Conservation (phyloP, 2,113 vertebrate species). For the Ailuropoda melanoleuca region DNA sequence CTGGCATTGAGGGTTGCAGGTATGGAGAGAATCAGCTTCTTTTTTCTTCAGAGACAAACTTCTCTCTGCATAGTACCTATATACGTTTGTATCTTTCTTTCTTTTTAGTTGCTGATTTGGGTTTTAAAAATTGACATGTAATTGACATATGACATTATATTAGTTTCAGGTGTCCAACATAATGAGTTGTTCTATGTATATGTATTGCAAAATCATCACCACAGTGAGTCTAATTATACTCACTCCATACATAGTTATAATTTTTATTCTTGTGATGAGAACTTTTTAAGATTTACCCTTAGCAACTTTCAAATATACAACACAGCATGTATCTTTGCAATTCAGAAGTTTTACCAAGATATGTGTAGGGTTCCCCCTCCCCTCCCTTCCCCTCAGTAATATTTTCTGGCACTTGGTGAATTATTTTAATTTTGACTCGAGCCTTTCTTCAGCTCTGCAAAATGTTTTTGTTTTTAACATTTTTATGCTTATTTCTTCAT, state of each 20-base stretch:
- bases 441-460: conserved; percentile 15
- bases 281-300: neutral
- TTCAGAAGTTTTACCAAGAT: conserved; percentile 8
- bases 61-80: neutral
- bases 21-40: neutral
- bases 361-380: neutral
- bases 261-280: neutral
- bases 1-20: neutral
- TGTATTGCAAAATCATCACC: neutral
- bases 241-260: neutral
- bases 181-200: neutral
- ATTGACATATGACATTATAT: neutral
- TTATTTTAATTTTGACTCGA: conserved; percentile 5
- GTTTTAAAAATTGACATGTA: neutral
- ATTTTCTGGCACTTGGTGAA: neutral
- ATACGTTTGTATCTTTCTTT: neutral
- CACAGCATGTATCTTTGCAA: neutral
- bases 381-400: neutral
- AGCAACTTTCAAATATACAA: neutral
- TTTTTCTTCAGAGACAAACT: neutral
- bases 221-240: neutral
- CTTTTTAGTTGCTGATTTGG: neutral
- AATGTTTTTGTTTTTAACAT: neutral
- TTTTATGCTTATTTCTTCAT: neutral
- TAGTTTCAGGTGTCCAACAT: neutral